Percentiles rank a stretch among this genome's conserved stretches.
phyloP scores from a whole-genome alignment of 2,113 vertebrate genomes.

The Nothocercus julius region DNA sequence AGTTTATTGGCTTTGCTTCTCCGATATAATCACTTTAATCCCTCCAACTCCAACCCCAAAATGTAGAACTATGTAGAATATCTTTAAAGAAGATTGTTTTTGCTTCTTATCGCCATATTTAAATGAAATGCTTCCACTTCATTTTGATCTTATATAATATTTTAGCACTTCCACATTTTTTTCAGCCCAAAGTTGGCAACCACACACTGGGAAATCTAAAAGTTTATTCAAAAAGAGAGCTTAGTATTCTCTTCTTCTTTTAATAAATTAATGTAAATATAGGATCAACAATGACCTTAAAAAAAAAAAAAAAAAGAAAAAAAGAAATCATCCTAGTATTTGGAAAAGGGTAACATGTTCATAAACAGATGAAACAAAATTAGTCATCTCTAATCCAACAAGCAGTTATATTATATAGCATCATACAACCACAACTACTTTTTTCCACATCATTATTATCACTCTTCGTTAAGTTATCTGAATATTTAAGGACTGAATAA shows the following conservation, averaged over 20 bases:
- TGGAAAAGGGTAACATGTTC: slow-evolving; percentile 22
- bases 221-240: not conserved
- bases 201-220: not conserved
- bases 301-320: not conserved
- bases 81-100: not conserved
- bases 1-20: not conserved
- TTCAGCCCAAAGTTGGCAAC: not conserved
- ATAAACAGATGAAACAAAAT: slow-evolving; percentile 23
- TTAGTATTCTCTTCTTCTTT: not conserved
- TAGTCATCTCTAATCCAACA: slow-evolving; percentile 20
- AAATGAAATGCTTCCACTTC: not conserved
- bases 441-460: not conserved
- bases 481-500: slow-evolving; percentile 18
- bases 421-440: not conserved
- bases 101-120: not conserved
- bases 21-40: not conserved
- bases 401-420: not conserved
- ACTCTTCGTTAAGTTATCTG: slow-evolving; percentile 23
- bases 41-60: not conserved
- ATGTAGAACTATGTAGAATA: not conserved
- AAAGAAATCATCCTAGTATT: not conserved
- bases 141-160: slow-evolving; percentile 11
- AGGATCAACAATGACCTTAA: not conserved
- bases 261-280: not conserved
- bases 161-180: slow-evolving; percentile 40